phyloP scores from a whole-genome alignment of 2,113 vertebrate species.

The Hippocampus abdominalis region DNA sequence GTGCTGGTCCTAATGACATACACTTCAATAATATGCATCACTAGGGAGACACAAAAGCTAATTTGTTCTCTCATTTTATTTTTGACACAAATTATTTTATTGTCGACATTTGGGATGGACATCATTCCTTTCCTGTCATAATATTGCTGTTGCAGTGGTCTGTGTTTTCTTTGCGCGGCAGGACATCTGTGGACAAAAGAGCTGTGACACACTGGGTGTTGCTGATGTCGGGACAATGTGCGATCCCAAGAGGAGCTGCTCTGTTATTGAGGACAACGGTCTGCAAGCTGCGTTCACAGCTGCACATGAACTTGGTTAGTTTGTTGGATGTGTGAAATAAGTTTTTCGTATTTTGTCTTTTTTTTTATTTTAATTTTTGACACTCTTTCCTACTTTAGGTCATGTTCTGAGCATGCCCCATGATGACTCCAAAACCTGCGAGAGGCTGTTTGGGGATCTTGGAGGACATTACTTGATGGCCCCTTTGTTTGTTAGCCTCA shows the following conservation, averaged over 20 bases:
- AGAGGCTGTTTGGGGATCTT: slow-evolving; percentile 81
- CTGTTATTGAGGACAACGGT: slow-evolving; percentile 97
- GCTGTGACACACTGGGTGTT: slow-evolving; percentile 96
- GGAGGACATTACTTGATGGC: slow-evolving; percentile 88
- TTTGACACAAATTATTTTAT: neutral
- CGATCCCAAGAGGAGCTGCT: slow-evolving; percentile 96
- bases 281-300: slow-evolving; percentile 96
- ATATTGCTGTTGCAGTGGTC: neutral
- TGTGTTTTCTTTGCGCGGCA: slow-evolving; percentile 36
- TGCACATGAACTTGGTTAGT: slow-evolving; percentile 92
- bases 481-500: slow-evolving; percentile 82
- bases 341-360: neutral
- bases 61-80: neutral
- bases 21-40: neutral
- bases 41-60: neutral
- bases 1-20: neutral
- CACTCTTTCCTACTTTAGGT: slow-evolving; percentile 63
- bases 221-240: slow-evolving; percentile 98
- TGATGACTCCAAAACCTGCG: slow-evolving; percentile 88
- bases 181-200: slow-evolving; percentile 95
- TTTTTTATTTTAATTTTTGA: neutral
- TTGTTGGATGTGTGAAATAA: neutral
- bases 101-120: neutral
- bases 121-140: neutral
- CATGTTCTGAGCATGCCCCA: slow-evolving; percentile 97